These are phyloP conservation scores for Periparus ater DNA, from an alignment of 2,797 vertebrate species.

Conservation along the genomic window DNA sequence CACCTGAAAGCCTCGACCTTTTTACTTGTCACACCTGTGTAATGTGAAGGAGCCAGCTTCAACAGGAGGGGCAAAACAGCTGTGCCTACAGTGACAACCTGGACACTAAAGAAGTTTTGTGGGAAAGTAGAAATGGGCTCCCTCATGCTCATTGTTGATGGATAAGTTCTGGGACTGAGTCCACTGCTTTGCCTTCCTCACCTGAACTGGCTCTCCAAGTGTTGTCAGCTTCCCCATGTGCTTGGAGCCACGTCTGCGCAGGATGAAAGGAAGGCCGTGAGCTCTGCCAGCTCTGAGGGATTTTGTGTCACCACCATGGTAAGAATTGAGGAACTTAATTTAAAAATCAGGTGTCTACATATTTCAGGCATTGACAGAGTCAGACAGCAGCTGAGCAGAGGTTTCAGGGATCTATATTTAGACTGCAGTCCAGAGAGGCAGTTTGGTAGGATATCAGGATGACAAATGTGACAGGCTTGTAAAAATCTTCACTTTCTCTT, in stretches of 20 bases:
- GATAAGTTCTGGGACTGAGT: neutral
- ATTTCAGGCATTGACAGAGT: neutral
- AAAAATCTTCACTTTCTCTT: neutral
- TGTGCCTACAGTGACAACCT: rapidly evolving
- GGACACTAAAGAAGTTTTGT: neutral
- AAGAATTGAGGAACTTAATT: neutral
- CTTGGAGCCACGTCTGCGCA: neutral
- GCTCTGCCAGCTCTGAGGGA: neutral
- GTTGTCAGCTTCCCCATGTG: rapidly evolving
- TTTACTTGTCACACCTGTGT: neutral
- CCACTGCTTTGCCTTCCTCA: neutral
- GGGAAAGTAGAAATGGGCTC: neutral
- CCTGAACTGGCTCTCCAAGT: no score
- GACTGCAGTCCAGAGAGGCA: neutral
- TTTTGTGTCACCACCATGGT: neutral
- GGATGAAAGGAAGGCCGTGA: neutral
- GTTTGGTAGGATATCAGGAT: neutral
- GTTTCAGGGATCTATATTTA: constrained; percentile 23
- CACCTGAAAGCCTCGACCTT: neutral
- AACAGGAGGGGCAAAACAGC: neutral
- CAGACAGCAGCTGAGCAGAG: neutral
- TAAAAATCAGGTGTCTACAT: neutral
- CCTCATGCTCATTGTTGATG: rapidly evolving
- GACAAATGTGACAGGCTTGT: constrained; percentile 27
- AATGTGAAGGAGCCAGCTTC: neutral